Conservation (phyloP, 2,797 vertebrate genomes). For the Protonibea diacanthus region DNA sequence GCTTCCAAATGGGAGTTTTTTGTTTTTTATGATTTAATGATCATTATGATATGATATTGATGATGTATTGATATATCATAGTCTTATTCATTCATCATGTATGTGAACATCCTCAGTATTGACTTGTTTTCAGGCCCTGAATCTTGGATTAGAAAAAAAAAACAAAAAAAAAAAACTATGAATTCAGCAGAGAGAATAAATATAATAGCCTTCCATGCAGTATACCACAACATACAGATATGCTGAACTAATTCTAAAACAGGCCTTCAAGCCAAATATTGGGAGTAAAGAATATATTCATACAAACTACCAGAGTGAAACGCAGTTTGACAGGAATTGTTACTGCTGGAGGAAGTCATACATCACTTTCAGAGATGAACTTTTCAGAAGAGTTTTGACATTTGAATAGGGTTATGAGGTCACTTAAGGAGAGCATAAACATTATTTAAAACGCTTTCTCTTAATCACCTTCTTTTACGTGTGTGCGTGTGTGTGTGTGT, state of each 20-base stretch:
- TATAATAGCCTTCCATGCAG: not conserved
- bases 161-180: not conserved
- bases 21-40: too few species aligned
- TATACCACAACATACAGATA: not conserved
- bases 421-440: constrained; percentile 7
- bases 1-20: too few species aligned
- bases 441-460: constrained; percentile 26
- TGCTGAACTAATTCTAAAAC: not conserved
- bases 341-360: constrained; percentile 4
- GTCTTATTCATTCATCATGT: too few species aligned
- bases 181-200: too few species aligned
- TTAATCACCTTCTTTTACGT: not conserved
- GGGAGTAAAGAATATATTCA: constrained; percentile 18
- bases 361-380: constrained; percentile 40
- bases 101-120: too few species aligned
- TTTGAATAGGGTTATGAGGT: constrained; percentile 22
- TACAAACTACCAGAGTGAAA: constrained; percentile 20
- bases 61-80: too few species aligned
- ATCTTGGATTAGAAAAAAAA: too few species aligned
- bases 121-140: too few species aligned
- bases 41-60: too few species aligned
- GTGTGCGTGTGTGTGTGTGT: not conserved
- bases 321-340: constrained; percentile 15
- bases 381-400: constrained; percentile 48
- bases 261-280: not conserved